Evolutionary conservation across 37 sponge, comb jelly and placozoan genomes (phyloP).

Genomic region (Chondrosia reniformis): DNA sequence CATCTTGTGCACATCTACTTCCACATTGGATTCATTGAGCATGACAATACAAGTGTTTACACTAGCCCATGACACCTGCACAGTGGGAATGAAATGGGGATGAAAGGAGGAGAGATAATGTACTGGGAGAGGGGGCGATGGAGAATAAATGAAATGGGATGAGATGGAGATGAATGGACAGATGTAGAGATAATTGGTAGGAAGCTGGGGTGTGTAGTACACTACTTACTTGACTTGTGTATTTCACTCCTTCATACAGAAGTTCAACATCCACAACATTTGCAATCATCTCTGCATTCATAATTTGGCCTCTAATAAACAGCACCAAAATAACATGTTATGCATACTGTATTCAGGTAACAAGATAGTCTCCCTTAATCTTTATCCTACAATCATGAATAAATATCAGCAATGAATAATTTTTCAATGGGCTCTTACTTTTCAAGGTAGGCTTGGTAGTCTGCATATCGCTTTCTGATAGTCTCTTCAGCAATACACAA

Average conservation of each 20-base stretch:
- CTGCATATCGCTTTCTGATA: conserved; percentile 84
- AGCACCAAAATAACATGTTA: background rate
- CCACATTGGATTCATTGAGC: conserved; percentile 78
- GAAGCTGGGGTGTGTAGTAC: background rate
- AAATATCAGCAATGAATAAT: too few species aligned
- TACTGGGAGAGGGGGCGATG: too few species aligned
- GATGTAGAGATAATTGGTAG: background rate
- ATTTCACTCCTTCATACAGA: conserved; percentile 77
- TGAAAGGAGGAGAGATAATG: background rate
- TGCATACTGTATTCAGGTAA: background rate
- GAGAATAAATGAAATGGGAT: too few species aligned
- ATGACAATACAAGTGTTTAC: conserved; percentile 56
- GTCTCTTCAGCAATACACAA: conserved; percentile 86
- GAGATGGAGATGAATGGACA: too few species aligned
- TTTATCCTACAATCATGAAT: too few species aligned
- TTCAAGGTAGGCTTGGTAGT: conserved; percentile 82
- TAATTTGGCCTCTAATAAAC: conserved; percentile 80
- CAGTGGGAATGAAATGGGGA: background rate
- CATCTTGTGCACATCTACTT: conserved; percentile 74
- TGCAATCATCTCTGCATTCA: conserved; percentile 85
- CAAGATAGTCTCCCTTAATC: too few species aligned
- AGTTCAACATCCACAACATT: conserved; percentile 89
- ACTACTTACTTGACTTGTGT: conserved; percentile 34
- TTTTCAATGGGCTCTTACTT: conserved; percentile 58
- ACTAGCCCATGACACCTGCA: conserved; percentile 44